Base-by-base conservation (phyloP, 1,140 invertebrate species). In the Zaprionus vittiger region DNA sequence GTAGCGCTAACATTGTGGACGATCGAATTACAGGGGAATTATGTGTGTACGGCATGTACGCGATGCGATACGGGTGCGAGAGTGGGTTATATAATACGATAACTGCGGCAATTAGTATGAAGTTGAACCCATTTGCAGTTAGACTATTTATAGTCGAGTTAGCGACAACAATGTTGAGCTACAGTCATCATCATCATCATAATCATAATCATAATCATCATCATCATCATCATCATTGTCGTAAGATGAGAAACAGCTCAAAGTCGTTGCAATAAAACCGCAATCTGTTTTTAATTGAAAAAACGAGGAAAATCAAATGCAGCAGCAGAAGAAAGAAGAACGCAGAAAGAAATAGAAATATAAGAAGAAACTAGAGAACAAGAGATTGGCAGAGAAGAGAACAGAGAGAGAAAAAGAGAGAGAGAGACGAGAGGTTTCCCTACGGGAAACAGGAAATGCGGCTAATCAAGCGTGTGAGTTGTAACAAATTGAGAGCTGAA, bases 231-330 rank as follows among this genome's bases (percentile, higher is more conserved):
- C 7, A 52, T 22, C 20, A 12, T 24, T 24, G 22, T 38, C 83
- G 84, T 87, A 87, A 87, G 78, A 68, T 79, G 84, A 87, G 84
- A 79, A 89, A 84, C 71, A 62, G 67, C 79, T 87, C 84, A 87
- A 87, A 87, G 84, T 89, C 84, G 81, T 71, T 81, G 66, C 65
- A 75, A 71, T 68, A 69, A 77, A 87, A 87, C 84, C 84, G 84
- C 84, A 89, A 89, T 68, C 84, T 59, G 84, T 89, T 89, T 87
- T 79, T 81, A 87, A 87, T 87, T 87, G 77, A 86, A 81, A 80
- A 65, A 55, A 80, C 31, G 67, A 52, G 17, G 60, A 22, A 22
- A 22, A 56, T 22, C 20, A 47, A 62, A 24, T 26, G 49, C 12
- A 24, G 34, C 17, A 44, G 41, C n/a, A 47, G 41, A 44, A 66